Evolutionary conservation across 2,113 vertebrate genomes (phyloP).

Genomic region (Alosa alosa): DNA sequence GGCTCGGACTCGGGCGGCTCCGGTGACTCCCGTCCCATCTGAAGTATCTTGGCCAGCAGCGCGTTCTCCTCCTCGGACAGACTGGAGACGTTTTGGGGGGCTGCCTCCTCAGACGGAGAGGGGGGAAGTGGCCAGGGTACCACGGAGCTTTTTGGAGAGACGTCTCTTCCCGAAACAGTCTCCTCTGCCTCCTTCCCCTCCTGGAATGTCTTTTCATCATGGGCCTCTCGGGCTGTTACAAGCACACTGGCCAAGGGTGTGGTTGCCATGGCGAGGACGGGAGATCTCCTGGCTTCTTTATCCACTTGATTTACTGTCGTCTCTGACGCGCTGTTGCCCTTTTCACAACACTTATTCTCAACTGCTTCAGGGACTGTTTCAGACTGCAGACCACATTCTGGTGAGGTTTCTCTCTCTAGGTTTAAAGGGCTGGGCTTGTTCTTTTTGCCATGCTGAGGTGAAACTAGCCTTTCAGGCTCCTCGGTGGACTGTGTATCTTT

Average conservation of each 20-base stretch:
- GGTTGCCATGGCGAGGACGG: constrained; percentile 16
- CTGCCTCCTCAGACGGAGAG: constrained; percentile 6
- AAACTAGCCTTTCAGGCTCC: constrained; percentile 18
- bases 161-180: constrained; percentile 16
- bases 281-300: background rate
- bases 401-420: background rate
- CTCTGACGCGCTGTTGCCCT: constrained; percentile 16
- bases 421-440: background rate
- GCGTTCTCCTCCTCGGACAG: constrained; percentile 58
- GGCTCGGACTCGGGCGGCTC: constrained; percentile 32
- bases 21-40: constrained; percentile 55
- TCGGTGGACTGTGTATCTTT: background rate
- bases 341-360: constrained; percentile 3
- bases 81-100: background rate
- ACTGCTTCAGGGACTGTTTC: background rate
- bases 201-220: background rate
- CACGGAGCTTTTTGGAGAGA: constrained; percentile 47
- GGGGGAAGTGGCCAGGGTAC: constrained; percentile 53
- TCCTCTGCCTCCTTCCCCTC: constrained; percentile 1
- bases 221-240: constrained; percentile 28
- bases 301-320: background rate
- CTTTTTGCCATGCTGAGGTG: constrained; percentile 22
- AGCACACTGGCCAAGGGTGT: constrained; percentile 5
- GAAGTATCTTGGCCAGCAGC: constrained; percentile 60
- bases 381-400: background rate